Evolutionary conservation across 2,113 vertebrate species (phyloP), one percentile per base, ranked within the genome.

Genomic region (Marcusenius ussheri): DNA sequence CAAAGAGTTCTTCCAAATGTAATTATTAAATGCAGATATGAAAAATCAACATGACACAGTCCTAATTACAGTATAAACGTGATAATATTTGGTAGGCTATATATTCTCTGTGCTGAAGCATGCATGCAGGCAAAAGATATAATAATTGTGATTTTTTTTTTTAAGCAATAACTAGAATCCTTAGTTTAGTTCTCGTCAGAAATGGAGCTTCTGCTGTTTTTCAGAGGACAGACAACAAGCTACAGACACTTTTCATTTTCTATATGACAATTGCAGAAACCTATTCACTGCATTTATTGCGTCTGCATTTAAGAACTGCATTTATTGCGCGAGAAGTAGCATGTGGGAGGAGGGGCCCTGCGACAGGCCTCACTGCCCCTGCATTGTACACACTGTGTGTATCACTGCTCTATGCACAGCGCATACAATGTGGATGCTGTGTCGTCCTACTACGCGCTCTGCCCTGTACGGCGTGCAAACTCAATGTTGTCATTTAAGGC

Each of bases 351-450:
- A 45, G 77, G 31, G 39, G 77, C 35, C 35, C 9, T 45, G 77
- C 35, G 17, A 83, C 35, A 83, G 31, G 77, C 45, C 21, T 84
- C 83, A 94, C 96, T 92, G 96, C 92, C 91, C 97, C 97, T 98
- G 97, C 97, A 98, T 98, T 98, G 97, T 98, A 98, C 97, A 98
- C 97, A 98, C 97, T 98, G 97, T 98, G 97, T 96, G 96, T 97
- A 91, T 92, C 62, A 62, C 88, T 93, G 92, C 92, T 90, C 92
- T 93, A 93, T 96, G 97, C 97, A 98, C 97, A 98, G 97, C 97
- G 97, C 97, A 97, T 98, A 97, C 97, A 98, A 98, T 98, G 97
- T 98, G 97, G 97, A 97, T 97, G 96, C 95, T 96, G 97, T 95
- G 94, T 91, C 89, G 92, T 93, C 93, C 95, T 0, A 90, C 88